Conservation (phyloP, 2,888 invertebrate species). For the Coleophora deauratella region DNA sequence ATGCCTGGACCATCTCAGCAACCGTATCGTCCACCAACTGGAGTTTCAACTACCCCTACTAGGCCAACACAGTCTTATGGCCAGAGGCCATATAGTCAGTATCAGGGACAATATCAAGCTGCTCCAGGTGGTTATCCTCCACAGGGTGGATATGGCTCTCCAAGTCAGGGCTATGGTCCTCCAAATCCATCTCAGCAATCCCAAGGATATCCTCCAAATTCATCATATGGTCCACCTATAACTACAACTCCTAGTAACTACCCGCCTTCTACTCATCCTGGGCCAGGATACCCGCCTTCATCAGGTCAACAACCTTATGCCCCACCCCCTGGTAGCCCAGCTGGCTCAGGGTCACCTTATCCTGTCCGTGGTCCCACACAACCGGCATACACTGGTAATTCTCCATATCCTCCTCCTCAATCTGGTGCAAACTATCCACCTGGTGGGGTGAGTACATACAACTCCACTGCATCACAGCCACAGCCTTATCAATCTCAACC, state of each 20-base stretch:
- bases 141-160: constrained; percentile 79
- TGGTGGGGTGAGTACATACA: constrained; percentile 62
- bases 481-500: constrained; percentile 68
- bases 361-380: constrained; percentile 58
- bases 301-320: constrained; percentile 65
- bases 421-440: constrained; percentile 61
- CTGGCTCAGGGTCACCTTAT: constrained; percentile 56
- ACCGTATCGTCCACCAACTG: constrained; percentile 63
- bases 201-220: constrained; percentile 79
- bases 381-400: constrained; percentile 61
- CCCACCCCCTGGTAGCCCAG: constrained; percentile 63
- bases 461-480: constrained; percentile 61
- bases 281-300: constrained; percentile 60
- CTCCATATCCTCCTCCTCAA: constrained; percentile 62
- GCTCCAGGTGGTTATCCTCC: constrained; percentile 77
- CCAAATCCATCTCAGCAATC: constrained; percentile 77
- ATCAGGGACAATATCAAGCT: constrained; percentile 77
- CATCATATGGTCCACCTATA: constrained; percentile 76
- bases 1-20: constrained; percentile 58
- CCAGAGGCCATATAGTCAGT: constrained; percentile 79
- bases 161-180: constrained; percentile 77
- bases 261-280: constrained; percentile 68
- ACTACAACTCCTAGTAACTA: constrained; percentile 74
- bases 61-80: constrained; percentile 80
- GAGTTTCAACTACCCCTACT: constrained; percentile 69